A percentile compares a stretch with the other conserved stretches of the same genome.
These are phyloP conservation scores for Pseudochromis fuscus DNA, from an alignment of 2,797 vertebrate species.

Conservation along the genomic window DNA sequence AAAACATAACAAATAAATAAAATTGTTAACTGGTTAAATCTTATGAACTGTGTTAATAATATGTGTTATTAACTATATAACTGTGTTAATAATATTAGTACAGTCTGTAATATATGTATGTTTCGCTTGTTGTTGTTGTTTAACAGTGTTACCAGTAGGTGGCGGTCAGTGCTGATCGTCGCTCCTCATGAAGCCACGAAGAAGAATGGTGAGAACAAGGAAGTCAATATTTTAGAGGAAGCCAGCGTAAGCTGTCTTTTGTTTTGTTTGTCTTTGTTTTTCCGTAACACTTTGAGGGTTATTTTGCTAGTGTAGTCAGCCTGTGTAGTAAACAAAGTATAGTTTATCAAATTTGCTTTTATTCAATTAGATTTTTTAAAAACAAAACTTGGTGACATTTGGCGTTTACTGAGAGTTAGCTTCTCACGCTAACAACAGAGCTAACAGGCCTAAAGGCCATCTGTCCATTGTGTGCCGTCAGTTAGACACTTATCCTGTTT, in stretches of 20 bases:
- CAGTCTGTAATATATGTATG: no score
- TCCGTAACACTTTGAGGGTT: constrained; percentile 4
- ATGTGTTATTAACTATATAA: neutral
- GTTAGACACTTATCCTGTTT: neutral
- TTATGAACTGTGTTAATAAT: no score
- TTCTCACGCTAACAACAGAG: constrained; percentile 71
- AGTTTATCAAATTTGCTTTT: neutral
- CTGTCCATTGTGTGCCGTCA: constrained; percentile 55
- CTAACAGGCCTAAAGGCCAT: constrained; percentile 75
- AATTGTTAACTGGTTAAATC: no score
- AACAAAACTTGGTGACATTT: constrained; percentile 33
- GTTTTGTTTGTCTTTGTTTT: constrained; percentile 79
- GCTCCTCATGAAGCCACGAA: constrained; percentile 19
- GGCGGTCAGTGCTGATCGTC: constrained; percentile 6
- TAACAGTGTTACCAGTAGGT: constrained; percentile 39
- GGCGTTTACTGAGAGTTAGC: constrained; percentile 44
- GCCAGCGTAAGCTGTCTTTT: constrained; percentile 69
- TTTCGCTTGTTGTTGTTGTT: neutral
- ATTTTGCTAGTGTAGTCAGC: neutral
- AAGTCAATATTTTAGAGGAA: constrained; percentile 73
- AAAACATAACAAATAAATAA: no score
- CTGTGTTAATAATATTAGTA: neutral
- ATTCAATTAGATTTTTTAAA: constrained; percentile 7
- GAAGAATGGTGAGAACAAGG: constrained; percentile 76
- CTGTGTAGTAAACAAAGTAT: neutral